Evolutionary conservation across 2,113 vertebrate genomes (phyloP), one percentile per base, ranked within the genome.

Genomic region (Podocnemis expansa): DNA sequence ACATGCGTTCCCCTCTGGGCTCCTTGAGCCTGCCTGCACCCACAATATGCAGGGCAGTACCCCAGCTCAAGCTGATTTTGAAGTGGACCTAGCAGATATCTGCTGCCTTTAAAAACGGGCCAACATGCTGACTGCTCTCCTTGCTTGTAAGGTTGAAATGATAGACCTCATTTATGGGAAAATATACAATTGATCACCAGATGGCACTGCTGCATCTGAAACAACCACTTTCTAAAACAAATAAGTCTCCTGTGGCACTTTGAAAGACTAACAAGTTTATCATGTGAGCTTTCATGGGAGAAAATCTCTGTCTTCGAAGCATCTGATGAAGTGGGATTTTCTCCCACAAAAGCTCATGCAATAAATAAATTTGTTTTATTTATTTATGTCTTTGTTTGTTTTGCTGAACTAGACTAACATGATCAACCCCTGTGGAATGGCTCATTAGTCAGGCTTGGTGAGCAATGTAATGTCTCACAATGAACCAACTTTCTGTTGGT

Each of bases 191-290:
- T 47, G 88, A 81, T 96, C 96, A 84, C 93, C 89, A 96, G 96
- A 78, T 93, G 96, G 96, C 93, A 94, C 91, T 93, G 89, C 47
- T 81, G 51, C 34, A 41, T 49, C 79, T 25, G 34, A 75, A 93
- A 93, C 52, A 67, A 31, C 6, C 1, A 0, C 3, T 3, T 0
- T 0, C n/a, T 29, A 51, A 38, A 47, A 47, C 47, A 47, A 47
- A 10, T 10, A 47, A 47, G 47, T 6, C 6, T 47, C 47, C 10
- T 47, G 47, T 47, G 47, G 47, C 47, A 47, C 47, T 47, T 47
- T n/a, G n/a, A n/a, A n/a, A n/a, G n/a, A n/a, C n/a, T n/a, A n/a
- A n/a, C n/a, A n/a, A n/a, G n/a, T n/a, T n/a, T n/a, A n/a, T n/a
- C n/a, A n/a, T n/a, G n/a, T n/a, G n/a, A n/a, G n/a, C n/a, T n/a